phyloP scores from a whole-genome alignment of 1,140 invertebrate species.

The Teleopsis dalmanni region DNA sequence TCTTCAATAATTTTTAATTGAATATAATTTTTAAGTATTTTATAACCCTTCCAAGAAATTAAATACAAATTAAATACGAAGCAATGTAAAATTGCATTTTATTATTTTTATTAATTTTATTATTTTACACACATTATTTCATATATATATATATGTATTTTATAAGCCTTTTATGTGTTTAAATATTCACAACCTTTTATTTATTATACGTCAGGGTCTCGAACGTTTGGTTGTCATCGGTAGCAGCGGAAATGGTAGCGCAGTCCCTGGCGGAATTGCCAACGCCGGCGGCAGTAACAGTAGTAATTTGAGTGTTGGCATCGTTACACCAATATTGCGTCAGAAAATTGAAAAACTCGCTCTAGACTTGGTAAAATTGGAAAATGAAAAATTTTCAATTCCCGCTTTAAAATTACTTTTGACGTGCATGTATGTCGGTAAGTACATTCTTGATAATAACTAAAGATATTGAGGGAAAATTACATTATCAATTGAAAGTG shows the following conservation, averaged over 20 bases:
- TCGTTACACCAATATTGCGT: conserved; percentile 45
- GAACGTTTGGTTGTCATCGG: conserved; percentile 61
- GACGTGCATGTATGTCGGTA: conserved; percentile 72
- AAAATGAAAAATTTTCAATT: conserved; percentile 59
- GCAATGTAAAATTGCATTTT: too few relatives aligned
- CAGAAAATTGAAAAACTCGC: conserved; percentile 67
- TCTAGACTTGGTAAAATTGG: conserved; percentile 61
- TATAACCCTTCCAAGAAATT: too few relatives aligned
- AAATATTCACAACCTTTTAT: neutral
- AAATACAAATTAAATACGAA: too few relatives aligned
- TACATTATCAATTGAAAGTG: too few relatives aligned
- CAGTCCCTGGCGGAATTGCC: neutral
- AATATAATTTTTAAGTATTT: too few relatives aligned
- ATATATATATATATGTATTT: neutral
- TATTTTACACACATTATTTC: neutral
- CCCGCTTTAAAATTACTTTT: conserved; percentile 66
- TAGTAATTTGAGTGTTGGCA: conserved; percentile 12
- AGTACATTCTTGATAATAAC: too few relatives aligned
- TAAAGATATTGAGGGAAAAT: too few relatives aligned
- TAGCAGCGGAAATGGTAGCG: conserved; percentile 6
- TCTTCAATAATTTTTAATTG: too few relatives aligned
- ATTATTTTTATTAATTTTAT: too few relatives aligned
- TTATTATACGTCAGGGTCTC: conserved; percentile 50
- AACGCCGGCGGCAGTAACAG: conserved; percentile 15
- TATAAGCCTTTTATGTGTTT: neutral